phyloP scores from a whole-genome alignment of 2,888 invertebrate species.

The Eulithis prunata region DNA sequence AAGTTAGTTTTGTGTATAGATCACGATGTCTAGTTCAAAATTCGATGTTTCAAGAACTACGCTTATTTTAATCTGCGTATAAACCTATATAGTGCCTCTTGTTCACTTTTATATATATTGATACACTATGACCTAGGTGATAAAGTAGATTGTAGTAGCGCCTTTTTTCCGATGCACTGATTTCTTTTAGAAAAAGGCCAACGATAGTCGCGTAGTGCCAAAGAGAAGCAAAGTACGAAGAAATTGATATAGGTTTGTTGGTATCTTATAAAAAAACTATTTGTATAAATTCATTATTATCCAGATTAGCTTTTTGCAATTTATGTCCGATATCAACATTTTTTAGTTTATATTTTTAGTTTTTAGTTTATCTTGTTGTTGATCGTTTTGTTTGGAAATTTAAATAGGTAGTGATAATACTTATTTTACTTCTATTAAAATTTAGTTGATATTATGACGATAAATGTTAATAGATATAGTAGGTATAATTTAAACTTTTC shows the following conservation, averaged over 20 bases:
- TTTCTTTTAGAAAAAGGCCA: conserved; percentile 60
- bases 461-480: neutral
- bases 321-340: neutral
- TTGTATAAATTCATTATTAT: conserved; percentile 8
- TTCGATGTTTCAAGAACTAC: conserved; percentile 79
- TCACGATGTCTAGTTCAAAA: conserved; percentile 50
- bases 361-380: neutral
- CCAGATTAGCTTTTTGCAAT: conserved; percentile 9
- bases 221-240: conserved; percentile 53
- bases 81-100: conserved; percentile 85
- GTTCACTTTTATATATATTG: conserved; percentile 85
- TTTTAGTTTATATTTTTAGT: neutral
- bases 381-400: no score
- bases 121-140: conserved; percentile 76
- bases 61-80: conserved; percentile 82
- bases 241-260: conserved; percentile 29
- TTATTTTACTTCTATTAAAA: neutral
- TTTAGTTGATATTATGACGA: neutral
- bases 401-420: no score
- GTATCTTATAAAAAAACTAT: conserved; percentile 14
- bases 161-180: conserved; percentile 67
- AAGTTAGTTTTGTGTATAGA: conserved; percentile 28
- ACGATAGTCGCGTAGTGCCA: conserved; percentile 76
- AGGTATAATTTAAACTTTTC: neutral
- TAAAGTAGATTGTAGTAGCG: conserved; percentile 51